Base-by-base conservation (phyloP, 2,797 vertebrate species). In the Danio choprae region DNA sequence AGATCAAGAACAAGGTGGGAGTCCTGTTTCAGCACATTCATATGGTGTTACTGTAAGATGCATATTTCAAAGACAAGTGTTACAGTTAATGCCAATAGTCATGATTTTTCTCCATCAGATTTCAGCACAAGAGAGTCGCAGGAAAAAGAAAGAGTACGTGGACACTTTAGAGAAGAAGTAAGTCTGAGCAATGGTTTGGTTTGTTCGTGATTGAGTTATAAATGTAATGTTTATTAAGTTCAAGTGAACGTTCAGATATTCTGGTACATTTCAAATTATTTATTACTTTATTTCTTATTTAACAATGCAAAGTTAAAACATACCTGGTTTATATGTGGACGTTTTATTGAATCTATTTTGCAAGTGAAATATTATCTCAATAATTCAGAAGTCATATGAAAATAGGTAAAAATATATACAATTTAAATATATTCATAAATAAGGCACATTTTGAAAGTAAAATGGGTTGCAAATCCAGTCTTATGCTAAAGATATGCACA, bases 121-220 rank as follows among this genome's bases (percentile, higher is more conserved):
- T 89, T 99, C 98, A 80, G 98, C 98, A 81, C 98, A 99, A 84
- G 98, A 99, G 90, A 99, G 97, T 81, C 95, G 98, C 87, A 95
- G 97, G 81, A 99, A 99, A 95, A 99, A 99, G 94, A 99, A 99
- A 86, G 98, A 99, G 90, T 99, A 99, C 88, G 97, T 99, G 97
- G 98, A 99, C 82, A 94, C 95, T 62, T 88, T 99, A 88, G 98
- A 99, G 91, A 99, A 99, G 90, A 98, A 97, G 98, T 99, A 91
- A 11, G 83, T 76, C 3, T 73, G 16, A 36, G 29, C 12, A 53
- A 20, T 36, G 4, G 11, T n/a, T 2, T 60, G 4, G 5, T 58
- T 18, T 38, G 6, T 22, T 12, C 13, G 7, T 1, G 16, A 4
- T 58, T 2, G 44, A 0, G 29, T 73, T 44, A 11, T 29, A n/a